Evolutionary conservation across 2,888 invertebrate genomes (phyloP), one percentile per base, ranked within the genome.

Genomic region (Nephrotoma appendiculata): DNA sequence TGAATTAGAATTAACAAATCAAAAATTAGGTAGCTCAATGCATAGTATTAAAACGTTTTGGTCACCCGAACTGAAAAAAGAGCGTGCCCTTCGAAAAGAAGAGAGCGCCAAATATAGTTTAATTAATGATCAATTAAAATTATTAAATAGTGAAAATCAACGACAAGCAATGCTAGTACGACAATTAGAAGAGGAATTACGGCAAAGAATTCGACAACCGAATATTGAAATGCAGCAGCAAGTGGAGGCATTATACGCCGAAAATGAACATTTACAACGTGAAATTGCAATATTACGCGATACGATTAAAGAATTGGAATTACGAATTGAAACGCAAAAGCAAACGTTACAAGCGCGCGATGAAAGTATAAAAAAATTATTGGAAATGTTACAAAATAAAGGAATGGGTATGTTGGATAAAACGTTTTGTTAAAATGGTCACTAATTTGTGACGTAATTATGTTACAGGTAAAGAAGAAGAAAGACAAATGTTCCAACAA

Each of bases 31-130:
- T 91, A 98, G 98, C 91, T 98, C 97, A 90, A 99, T 99, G 99
- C 99, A 99, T 93, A 98, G 98, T 92, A 99, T 99, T 92, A 99
- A 99, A 93, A 99, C 99, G 87, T 99, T 99, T 93, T 99, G 99
- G 99, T 98, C 98, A 91, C 99, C 99, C 31, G 99, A 99, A 93
- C 93, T 99, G 92, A 99, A 99, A 93, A 98, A 99, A 92, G 99
- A 99, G 92, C 93, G 99, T 88, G 98, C 98, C 86, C 92, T 99
- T 89, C 94, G 99, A 89, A 99, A 99, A 91, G 99, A 99, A 92
- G 99, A 99, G 92, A 97, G 97, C 91, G 97, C 98, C 90, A 98
- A 98, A 92, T 98, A 98, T 93, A 96, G 97, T 92, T 95, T 98
- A 91, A 96, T 98, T 92, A 98, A 98, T 91, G 98, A 99, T 93